Base-by-base conservation (phyloP, 2,888 invertebrate genomes). In the Eumerus sabulonum region DNA sequence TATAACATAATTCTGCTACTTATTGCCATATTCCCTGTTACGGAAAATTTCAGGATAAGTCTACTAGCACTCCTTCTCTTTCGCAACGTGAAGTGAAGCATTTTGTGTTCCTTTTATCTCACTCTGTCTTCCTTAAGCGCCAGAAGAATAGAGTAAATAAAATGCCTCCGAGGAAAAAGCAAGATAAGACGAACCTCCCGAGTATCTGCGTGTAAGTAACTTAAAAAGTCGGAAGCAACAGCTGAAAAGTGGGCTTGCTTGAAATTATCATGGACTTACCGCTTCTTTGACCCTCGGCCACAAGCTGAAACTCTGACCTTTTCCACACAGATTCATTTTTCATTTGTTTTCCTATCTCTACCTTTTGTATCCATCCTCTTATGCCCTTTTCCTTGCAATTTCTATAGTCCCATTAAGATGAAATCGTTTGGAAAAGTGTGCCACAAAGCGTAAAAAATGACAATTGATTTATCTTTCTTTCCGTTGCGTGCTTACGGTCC, bases 401-500 rank as follows among this genome's bases (percentile, higher is more conserved):
- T 27, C 7, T 27, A 27, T 7, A 27, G 27, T 27, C 27, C 27
- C 44, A 48, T 17, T 27, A 48, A 48, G 35, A 56, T 54, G 40
- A 62, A 62, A 70, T 54, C 54, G 54, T 27, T 54, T 48, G 42
- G 54, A 62, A 70, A 54, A 70, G 42, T 62, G 48, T 54, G 53
- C 62, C 40, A 42, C 18, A 27, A 27, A 35, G 70, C 62, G 62
- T 36, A 54, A 70, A 70, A 54, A 70, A 62, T 62, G 38, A 54
- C 54, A 70, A 62, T 62, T 62, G 54, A 70, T 70, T 70, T 70
- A 54, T 62, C 62, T 70, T 70, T 45, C 53, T 27, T 42, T 27
- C 27, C 27, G 27, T 27, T 27, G 27, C 7, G 7, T 27, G 27
- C 27, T 27, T 27, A 13, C 17, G 12, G 38, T 13, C n/a, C 44